Conservation (phyloP, 2,797 vertebrate genomes). For the Podargus strigoides region DNA sequence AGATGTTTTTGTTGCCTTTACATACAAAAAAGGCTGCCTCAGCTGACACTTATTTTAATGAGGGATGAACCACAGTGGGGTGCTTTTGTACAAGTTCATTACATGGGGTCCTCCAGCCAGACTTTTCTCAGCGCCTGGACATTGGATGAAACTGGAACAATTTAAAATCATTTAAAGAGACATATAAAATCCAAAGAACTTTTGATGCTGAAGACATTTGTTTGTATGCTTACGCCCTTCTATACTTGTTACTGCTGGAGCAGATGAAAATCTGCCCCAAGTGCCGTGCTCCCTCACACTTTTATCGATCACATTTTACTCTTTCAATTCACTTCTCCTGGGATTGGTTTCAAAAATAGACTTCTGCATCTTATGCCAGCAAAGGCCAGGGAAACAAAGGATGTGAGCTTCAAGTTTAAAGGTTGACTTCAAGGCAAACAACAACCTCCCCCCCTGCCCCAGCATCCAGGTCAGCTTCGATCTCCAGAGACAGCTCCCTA, state of each 20-base stretch:
- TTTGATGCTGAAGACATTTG: not conserved
- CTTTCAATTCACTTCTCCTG: not conserved
- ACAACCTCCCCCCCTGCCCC: fast-evolving
- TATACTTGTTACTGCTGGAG: not conserved
- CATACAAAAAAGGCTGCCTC: not conserved
- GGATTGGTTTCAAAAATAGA: not conserved
- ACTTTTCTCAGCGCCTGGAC: not conserved
- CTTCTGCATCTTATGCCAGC: not conserved
- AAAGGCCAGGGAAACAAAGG: not conserved
- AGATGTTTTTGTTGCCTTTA: not conserved
- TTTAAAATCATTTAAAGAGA: not conserved
- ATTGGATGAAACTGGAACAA: not conserved
- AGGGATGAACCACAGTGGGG: not conserved
- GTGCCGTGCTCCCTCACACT: not conserved
- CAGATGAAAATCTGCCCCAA: not conserved
- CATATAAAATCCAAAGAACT: not conserved
- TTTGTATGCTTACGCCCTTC: not conserved
- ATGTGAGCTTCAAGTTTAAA: not conserved
- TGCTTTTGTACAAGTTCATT: constrained; percentile 2
- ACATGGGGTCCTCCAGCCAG: not conserved
- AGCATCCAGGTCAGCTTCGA: not conserved
- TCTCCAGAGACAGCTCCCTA: not conserved
- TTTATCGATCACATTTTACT: not conserved
- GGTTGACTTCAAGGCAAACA: not conserved
- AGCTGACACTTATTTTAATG: not conserved